Conservation (phyloP, 2,888 invertebrate species). For the Aplocera efformata region DNA sequence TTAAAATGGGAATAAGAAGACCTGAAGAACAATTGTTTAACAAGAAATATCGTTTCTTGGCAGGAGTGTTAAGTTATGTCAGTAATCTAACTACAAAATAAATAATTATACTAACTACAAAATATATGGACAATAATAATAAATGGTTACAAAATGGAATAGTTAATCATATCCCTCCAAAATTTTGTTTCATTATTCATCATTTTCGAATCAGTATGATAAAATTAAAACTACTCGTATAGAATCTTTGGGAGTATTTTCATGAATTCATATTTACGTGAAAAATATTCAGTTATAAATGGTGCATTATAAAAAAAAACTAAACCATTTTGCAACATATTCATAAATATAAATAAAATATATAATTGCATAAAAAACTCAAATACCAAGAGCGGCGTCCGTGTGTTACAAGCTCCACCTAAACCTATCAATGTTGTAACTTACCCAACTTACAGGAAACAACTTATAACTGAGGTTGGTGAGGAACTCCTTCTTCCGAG, state of each 20-base stretch:
- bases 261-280: too few relatives aligned
- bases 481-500: conserved; percentile 89
- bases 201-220: too few relatives aligned
- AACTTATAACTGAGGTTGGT: conserved; percentile 90
- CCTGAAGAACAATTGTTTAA: too few relatives aligned
- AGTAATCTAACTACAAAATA: conserved; percentile 19
- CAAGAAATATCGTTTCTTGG: background rate
- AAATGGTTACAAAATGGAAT: conserved; percentile 31
- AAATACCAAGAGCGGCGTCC: conserved; percentile 47
- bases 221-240: too few relatives aligned
- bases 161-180: background rate
- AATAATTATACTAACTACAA: conserved; percentile 1
- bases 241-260: too few relatives aligned
- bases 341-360: conserved; percentile 5
- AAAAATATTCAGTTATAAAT: too few relatives aligned
- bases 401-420: conserved; percentile 57
- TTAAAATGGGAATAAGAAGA: too few relatives aligned
- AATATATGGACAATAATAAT: conserved; percentile 26
- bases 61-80: conserved; percentile 1
- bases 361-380: conserved; percentile 28
- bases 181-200: too few relatives aligned
- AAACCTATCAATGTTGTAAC: conserved; percentile 53
- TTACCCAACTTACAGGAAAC: conserved; percentile 91
- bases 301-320: too few relatives aligned
- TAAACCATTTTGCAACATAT: conserved; percentile 6